A percentile compares a stretch with the other conserved stretches of the same genome.
Evolutionary conservation across 2,113 vertebrate species (phyloP).

Genomic region (Ranitomeya imitator): DNA sequence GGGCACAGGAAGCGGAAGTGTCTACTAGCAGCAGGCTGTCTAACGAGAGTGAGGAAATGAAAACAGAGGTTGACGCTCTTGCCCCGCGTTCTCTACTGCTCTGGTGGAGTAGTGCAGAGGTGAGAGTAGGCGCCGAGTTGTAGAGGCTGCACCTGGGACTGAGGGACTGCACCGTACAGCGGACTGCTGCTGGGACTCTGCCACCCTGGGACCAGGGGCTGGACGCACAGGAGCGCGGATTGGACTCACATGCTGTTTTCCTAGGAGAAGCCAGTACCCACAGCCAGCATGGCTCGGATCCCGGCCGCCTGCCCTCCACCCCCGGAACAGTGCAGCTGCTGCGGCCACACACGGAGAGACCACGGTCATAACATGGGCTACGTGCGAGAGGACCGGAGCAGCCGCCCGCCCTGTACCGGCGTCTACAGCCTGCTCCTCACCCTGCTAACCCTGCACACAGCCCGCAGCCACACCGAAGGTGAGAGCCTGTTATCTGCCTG

Average conservation of each 20-base stretch:
- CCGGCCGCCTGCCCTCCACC: background rate
- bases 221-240: background rate
- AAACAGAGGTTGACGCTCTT: slow-evolving; percentile 38
- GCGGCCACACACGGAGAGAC: background rate
- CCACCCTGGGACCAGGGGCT: background rate
- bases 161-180: background rate
- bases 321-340: slow-evolving; percentile 27
- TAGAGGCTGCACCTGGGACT: background rate
- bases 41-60: slow-evolving; percentile 25
- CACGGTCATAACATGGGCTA: background rate
- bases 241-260: slow-evolving; percentile 38
- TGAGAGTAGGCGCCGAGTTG: background rate
- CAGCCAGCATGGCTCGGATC: slow-evolving; percentile 34
- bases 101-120: slow-evolving; percentile 39
- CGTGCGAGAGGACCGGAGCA: background rate
- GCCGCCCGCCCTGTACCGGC: background rate
- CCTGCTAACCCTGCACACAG: slow-evolving; percentile 45
- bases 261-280: slow-evolving; percentile 3
- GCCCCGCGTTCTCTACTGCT: slow-evolving; percentile 31
- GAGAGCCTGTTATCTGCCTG: background rate
- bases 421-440: slow-evolving; percentile 44
- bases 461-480: slow-evolving; percentile 52
- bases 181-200: background rate
- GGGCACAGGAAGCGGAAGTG: slow-evolving; percentile 51
- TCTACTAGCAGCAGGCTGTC: background rate